Conservation (phyloP, 2,113 vertebrate genomes). For the Podilymbus podiceps region DNA sequence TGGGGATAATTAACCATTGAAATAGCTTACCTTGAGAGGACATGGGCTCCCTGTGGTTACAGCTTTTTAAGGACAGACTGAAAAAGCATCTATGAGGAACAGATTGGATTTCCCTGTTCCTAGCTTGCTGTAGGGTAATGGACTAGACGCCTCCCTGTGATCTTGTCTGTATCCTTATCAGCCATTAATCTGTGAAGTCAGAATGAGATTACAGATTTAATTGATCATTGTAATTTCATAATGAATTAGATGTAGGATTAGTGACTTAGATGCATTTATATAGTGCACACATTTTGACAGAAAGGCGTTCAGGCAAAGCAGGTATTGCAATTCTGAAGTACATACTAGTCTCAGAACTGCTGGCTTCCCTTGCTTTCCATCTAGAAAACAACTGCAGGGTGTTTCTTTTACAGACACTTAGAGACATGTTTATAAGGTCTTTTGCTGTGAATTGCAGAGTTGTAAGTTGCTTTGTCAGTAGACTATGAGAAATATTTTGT, state of each 20-base stretch:
- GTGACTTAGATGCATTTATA: background rate
- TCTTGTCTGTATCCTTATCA: background rate
- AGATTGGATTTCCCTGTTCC: background rate
- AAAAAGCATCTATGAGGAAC: background rate
- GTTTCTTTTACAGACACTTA: background rate
- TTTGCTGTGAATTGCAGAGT: background rate
- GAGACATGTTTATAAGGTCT: background rate
- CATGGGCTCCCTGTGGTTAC: background rate
- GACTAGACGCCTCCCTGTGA: background rate
- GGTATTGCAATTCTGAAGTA: background rate
- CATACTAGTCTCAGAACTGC: background rate
- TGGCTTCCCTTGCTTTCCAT: background rate
- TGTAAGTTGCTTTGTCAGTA: background rate
- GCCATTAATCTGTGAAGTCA: background rate
- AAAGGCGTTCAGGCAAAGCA: background rate
- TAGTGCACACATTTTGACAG: background rate
- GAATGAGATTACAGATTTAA: background rate
- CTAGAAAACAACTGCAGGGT: background rate
- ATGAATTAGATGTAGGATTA: background rate
- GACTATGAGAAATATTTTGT: background rate
- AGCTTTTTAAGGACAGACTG: background rate
- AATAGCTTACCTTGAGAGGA: constrained; percentile 14
- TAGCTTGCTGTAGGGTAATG: background rate
- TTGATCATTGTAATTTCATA: background rate
- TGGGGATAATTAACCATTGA: background rate